phyloP scores from a whole-genome alignment of 2,113 vertebrate genomes.

The Pitta sordida region DNA sequence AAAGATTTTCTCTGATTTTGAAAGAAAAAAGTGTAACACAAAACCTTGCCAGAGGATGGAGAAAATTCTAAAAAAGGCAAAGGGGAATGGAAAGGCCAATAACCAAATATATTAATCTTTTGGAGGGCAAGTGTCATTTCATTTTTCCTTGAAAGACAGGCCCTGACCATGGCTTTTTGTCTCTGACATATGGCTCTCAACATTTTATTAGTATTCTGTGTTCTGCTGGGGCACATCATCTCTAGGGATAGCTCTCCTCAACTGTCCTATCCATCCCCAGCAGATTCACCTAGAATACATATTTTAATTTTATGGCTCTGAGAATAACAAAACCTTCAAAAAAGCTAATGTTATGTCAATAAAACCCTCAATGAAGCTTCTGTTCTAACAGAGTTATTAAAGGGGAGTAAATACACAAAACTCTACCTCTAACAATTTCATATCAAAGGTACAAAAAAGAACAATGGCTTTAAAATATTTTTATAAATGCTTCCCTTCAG shows the following conservation, averaged over 20 bases:
- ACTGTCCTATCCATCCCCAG: neutral
- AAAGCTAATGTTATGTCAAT: neutral
- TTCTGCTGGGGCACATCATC: conserved; percentile 11
- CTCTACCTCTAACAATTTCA: neutral
- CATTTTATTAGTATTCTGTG: conserved; percentile 52
- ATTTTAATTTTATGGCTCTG: conserved; percentile 21
- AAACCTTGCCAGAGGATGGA: neutral
- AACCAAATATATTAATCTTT: conserved; percentile 48
- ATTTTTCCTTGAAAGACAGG: conserved; percentile 50
- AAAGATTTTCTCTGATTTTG: neutral
- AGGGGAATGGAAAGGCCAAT: neutral
- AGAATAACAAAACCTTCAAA: conserved; percentile 6
- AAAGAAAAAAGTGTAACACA: neutral
- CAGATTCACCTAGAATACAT: conserved; percentile 4
- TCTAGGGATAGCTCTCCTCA: conserved; percentile 9
- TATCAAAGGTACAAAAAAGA: neutral
- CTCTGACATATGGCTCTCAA: conserved; percentile 45
- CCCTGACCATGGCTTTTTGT: conserved; percentile 40
- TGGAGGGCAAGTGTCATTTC: conserved; percentile 23
- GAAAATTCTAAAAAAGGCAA: neutral
- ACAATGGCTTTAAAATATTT: neutral
- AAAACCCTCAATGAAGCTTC: neutral
- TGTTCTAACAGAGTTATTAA: neutral
- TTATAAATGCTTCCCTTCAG: neutral
- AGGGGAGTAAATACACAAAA: neutral